Evolutionary conservation across 2,113 vertebrate species (phyloP).

Genomic region (Camelus dromedarius): DNA sequence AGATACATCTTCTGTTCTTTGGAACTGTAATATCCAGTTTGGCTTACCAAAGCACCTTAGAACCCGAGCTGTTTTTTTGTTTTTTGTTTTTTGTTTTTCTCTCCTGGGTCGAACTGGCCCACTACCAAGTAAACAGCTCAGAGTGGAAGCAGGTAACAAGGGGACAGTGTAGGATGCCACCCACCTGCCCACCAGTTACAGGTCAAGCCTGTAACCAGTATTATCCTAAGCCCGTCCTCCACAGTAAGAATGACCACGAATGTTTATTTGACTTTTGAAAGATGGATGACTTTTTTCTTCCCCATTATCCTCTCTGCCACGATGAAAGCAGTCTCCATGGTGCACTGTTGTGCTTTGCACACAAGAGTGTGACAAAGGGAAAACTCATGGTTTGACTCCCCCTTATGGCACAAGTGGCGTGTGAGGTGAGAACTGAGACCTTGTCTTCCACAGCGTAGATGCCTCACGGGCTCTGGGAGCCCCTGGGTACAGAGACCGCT

Average conservation of each 20-base stretch:
- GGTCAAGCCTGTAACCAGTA: neutral
- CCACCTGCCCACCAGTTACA: neutral
- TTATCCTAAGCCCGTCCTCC: neutral
- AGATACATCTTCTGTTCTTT: neutral
- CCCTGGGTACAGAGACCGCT: neutral
- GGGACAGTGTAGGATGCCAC: neutral
- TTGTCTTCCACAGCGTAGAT: rapidly evolving
- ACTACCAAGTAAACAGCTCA: neutral
- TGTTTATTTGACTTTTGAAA: neutral
- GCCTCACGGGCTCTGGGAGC: too few species aligned
- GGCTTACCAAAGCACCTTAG: neutral
- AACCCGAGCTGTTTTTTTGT: neutral
- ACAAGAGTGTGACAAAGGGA: neutral
- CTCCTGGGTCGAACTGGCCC: neutral
- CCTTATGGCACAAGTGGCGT: neutral
- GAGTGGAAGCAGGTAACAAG: neutral
- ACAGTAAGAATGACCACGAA: neutral
- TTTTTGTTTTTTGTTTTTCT: too few species aligned
- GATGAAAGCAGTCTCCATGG: neutral
- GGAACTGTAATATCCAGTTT: neutral
- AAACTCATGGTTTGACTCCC: neutral
- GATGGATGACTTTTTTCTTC: neutral
- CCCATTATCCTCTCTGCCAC: neutral
- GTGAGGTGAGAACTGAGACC: neutral
- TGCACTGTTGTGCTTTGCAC: neutral